Percentiles rank a stretch among this genome's conserved stretches.
phyloP scores from a whole-genome alignment of 2,797 vertebrate genomes.

The Fistularia commersonii region DNA sequence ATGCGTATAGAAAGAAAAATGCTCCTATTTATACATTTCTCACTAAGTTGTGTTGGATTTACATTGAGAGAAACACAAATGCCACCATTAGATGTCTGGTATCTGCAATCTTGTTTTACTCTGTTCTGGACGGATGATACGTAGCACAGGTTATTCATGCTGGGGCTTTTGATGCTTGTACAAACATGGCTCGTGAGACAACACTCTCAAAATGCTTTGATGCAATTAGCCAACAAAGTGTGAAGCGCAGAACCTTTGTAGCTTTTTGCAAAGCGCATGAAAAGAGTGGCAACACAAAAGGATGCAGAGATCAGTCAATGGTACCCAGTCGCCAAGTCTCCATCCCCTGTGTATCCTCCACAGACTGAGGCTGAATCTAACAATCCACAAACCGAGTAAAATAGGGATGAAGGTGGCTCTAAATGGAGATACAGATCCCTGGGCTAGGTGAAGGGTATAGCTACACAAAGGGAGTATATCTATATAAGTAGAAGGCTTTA shows the following conservation, averaged over 20 bases:
- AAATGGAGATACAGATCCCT: constrained; percentile 30
- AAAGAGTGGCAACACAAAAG: constrained; percentile 60
- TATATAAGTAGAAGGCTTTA: constrained; percentile 44
- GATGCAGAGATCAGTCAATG: constrained; percentile 52
- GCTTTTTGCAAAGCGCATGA: constrained; percentile 45
- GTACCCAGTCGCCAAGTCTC: constrained; percentile 28
- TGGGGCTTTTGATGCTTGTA: constrained; percentile 58
- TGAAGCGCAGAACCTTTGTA: constrained; percentile 73
- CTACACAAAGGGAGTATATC: constrained; percentile 42
- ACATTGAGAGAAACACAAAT: background rate
- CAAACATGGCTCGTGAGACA: constrained; percentile 57
- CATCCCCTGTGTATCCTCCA: constrained; percentile 43
- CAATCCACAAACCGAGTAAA: constrained; percentile 18
- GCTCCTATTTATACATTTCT: too few species aligned
- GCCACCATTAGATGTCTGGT: constrained; percentile 36
- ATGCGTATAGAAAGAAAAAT: too few species aligned
- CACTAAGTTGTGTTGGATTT: background rate
- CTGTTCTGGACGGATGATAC: constrained; percentile 50
- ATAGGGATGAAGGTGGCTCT: constrained; percentile 27
- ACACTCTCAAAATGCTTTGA: constrained; percentile 64
- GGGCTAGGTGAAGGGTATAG: constrained; percentile 44
- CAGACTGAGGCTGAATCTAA: constrained; percentile 32
- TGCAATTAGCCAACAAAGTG: constrained; percentile 71
- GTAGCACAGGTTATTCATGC: constrained; percentile 49
- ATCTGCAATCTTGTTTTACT: constrained; percentile 34